Base-by-base conservation (phyloP, 2,797 vertebrate genomes). In the Sebastes goodei region DNA sequence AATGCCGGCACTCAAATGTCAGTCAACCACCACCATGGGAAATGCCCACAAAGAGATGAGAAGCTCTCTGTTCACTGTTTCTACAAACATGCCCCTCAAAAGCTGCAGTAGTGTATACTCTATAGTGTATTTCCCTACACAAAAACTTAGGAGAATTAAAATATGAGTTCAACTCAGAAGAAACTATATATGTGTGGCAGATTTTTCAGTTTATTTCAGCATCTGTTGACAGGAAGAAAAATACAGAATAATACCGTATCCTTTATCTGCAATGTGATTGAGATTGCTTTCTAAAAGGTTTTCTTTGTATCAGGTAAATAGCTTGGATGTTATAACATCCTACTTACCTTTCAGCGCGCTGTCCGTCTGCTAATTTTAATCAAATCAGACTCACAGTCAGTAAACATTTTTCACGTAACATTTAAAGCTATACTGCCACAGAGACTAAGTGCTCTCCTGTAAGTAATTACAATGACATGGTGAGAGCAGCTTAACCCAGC, bases 291-390 rank as follows among this genome's bases (percentile, higher is more conserved):
- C 0, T 55, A 30, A 66, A 53, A 70, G 49, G 10, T 33, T 60
- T 77, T 35, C 29, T 30, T 66, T 32, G 14, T 32, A 6, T 23
- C 33, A 15, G 20, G 7, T 59, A 49, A 73, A 73, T 21, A 8
- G 68, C 46, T 49, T 53, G 20, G 49, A 53, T 53, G n/a, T 32
- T 27, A 87, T 53, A 84, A 67, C 46, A 57, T 59, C 33, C 14
- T 59, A 8, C 23, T 62, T 25, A 17, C 2, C 38, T 21, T 52
- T 75, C 61, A 71, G 66, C 23, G 35, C 23, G 49, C 33, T 53
- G 33, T 55, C 38, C 7, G 2, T 81, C 68, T 79, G 59, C 55
- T 76, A 8, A 74, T 81, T 81, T 69, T 15, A 61, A 64, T 83
- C 42, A 52, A 14, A 79, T 68, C 57, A 65, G 55, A 52, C 4